Evolutionary conservation across 1,140 invertebrate genomes (phyloP), one percentile per base, ranked within the genome.

Genomic region (Zaprionus camerounensis): DNA sequence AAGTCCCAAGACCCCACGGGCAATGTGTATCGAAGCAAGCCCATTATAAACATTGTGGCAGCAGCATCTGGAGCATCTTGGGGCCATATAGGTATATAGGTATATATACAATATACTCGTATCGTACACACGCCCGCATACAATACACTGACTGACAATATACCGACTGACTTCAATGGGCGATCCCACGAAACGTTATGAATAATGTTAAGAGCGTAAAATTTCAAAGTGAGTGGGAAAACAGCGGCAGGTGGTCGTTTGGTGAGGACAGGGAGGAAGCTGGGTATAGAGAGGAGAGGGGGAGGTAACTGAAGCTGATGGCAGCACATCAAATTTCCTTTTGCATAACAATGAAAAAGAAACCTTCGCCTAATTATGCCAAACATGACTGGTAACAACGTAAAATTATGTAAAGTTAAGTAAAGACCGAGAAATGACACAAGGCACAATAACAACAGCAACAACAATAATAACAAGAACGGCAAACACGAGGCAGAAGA

Each of bases 341-440:
- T 70, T 36, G 70, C 66, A 70, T 67, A 79, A 83, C 76, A 82
- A 82, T 76, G 71, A 69, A 78, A 70, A 71, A 24, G 38, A 76
- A 71, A 62, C 41, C 68, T 51, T 49, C 71, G 68, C 66, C 63
- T 82, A 80, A 82, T 77, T 80, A 82, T 81, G 69, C 59, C 62
- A 67, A 67, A 81, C 71, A 82, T 72, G 76, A 78, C 46, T 56
- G 69, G 44, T 62, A 76, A 66, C 56, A 72, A 76, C 61, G 58
- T 38, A 55, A 68, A 79, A 76, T 85, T 81, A 74, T 86, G 82
- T 77, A 65, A 71, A 86, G 69, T 59, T 65, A 79, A 79, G 53
- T 51, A 69, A 79, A 57, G 55, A 68, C 55, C 41, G n/a, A 76
- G 53, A 66, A 63, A 61, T 61, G 34, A 71, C 59, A 74, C 57